Evolutionary conservation across 2,113 vertebrate species (phyloP).

Genomic region (Psilopsiagon aurifrons): DNA sequence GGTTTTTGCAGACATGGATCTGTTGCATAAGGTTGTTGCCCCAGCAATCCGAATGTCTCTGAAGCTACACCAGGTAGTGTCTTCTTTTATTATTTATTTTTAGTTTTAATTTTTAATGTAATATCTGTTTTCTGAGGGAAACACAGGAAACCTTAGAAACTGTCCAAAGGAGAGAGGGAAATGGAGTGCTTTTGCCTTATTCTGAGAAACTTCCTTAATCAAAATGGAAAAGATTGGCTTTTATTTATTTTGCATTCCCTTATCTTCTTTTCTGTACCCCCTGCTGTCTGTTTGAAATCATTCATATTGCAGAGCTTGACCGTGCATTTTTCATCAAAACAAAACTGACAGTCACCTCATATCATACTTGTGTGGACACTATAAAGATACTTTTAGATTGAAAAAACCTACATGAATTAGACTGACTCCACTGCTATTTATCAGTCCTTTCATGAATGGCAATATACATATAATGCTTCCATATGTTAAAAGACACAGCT

Average conservation of each 20-base stretch:
- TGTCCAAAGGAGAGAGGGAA: not conserved
- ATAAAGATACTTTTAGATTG: not conserved
- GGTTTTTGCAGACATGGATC: conserved; percentile 95
- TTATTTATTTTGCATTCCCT: not conserved
- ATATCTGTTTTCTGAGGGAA: not conserved
- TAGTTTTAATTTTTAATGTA: not conserved
- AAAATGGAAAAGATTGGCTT: not conserved
- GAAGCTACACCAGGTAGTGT: conserved; percentile 92
- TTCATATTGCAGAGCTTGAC: not conserved
- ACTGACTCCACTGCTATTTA: not conserved
- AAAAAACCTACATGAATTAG: not conserved
- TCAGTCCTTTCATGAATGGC: not conserved
- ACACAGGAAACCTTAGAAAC: not conserved
- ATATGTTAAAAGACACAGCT: not conserved
- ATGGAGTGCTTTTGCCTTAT: not conserved
- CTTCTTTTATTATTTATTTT: not conserved
- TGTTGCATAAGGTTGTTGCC: conserved; percentile 92
- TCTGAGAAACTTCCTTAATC: not conserved
- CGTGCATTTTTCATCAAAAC: not conserved
- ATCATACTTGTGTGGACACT: not conserved
- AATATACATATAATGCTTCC: not conserved
- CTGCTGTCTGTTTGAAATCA: not conserved
- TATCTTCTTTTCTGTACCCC: not conserved
- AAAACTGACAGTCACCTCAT: not conserved
- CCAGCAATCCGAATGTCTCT: conserved; percentile 95